Conservation (phyloP, 23 tunicate species). For the Aplidium turbinatum region DNA sequence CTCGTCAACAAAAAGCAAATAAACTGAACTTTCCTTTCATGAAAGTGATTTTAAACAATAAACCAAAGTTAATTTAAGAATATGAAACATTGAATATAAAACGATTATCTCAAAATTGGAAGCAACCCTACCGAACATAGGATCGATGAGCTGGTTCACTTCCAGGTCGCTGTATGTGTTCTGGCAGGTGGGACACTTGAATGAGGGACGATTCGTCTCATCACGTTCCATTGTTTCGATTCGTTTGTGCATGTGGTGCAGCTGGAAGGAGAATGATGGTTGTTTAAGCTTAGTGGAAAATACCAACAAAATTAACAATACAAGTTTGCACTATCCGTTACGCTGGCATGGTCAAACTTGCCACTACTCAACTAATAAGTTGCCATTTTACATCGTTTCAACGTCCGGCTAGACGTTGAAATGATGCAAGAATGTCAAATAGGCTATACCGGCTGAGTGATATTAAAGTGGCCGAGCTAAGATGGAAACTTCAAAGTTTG, state of each 20-base stretch:
- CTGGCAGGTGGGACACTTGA: constrained; percentile 89
- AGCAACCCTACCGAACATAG: constrained; percentile 45
- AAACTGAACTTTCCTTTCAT: not conserved
- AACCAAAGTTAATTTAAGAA: too few relatives aligned
- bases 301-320: too few relatives aligned
- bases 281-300: too few relatives aligned
- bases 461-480: too few relatives aligned
- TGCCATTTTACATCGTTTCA: too few relatives aligned
- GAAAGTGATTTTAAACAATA: not conserved
- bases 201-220: constrained; percentile 79
- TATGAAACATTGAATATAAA: not conserved
- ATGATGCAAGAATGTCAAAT: too few relatives aligned
- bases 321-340: too few relatives aligned
- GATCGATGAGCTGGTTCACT: constrained; percentile 78
- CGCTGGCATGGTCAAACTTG: too few relatives aligned
- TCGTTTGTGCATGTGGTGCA: constrained; percentile 81
- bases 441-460: too few relatives aligned
- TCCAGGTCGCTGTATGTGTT: constrained; percentile 93
- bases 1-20: not conserved
- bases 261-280: constrained; percentile 16
- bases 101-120: not conserved
- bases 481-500: too few relatives aligned
- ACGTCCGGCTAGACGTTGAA: too few relatives aligned
- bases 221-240: constrained; percentile 90
- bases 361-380: too few relatives aligned